Percentiles rank a stretch among this genome's conserved stretches.
These are phyloP conservation scores for Motacilla alba DNA, from an alignment of 2,113 vertebrate genomes.

Conservation along the genomic window DNA sequence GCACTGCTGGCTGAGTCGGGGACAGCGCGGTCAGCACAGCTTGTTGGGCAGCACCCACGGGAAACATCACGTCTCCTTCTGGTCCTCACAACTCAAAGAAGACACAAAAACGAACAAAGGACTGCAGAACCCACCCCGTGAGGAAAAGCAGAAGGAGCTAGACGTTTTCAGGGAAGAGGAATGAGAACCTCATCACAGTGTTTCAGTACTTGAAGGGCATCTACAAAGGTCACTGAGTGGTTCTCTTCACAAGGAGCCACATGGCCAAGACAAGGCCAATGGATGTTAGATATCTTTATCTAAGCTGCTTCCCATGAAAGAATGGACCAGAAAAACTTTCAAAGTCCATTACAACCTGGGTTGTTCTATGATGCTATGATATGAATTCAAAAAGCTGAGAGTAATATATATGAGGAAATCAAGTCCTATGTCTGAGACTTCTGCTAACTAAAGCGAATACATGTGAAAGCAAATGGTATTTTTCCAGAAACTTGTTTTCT, in stretches of 20 bases:
- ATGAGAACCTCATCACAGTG: neutral
- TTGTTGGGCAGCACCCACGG: accelerated
- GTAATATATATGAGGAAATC: neutral
- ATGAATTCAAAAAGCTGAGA: neutral
- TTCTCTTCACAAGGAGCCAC: neutral
- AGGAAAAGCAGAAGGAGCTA: neutral
- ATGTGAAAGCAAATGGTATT: neutral
- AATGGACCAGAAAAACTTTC: neutral
- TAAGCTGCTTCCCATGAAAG: neutral
- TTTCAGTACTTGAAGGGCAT: neutral
- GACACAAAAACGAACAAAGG: neutral
- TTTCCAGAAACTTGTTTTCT: neutral
- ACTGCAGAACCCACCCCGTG: neutral
- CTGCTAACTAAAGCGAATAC: neutral
- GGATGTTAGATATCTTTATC: neutral
- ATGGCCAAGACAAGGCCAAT: neutral
- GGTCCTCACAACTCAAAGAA: neutral
- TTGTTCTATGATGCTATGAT: neutral
- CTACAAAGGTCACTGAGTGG: neutral
- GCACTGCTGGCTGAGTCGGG: neutral
- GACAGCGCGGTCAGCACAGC: neutral
- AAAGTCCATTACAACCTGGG: neutral
- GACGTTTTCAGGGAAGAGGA: neutral
- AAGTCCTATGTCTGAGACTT: neutral
- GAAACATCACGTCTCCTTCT: accelerated